A percentile compares a stretch with the other conserved stretches of the same genome.
Conservation (phyloP, 1,140 invertebrate genomes). For the Leptoteleia sp. region DNA sequence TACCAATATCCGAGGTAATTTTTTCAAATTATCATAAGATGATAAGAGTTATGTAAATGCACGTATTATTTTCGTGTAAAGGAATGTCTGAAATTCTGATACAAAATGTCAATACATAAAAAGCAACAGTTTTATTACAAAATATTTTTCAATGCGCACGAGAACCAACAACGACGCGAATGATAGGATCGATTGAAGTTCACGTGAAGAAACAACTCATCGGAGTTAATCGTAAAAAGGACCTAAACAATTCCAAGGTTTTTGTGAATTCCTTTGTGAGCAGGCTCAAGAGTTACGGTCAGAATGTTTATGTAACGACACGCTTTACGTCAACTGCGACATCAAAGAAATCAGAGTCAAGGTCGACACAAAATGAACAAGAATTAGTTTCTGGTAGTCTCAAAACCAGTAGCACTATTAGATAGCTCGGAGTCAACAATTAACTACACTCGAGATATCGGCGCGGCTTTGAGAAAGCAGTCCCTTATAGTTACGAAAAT, state of each 20-base stretch:
- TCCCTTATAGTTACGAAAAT: background rate
- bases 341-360: slow-evolving; percentile 57
- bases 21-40: too few species aligned
- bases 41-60: too few species aligned
- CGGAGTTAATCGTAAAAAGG: slow-evolving; percentile 13
- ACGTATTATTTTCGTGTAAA: too few species aligned
- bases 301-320: slow-evolving; percentile 49
- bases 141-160: too few species aligned
- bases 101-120: too few species aligned
- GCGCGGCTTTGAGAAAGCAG: slow-evolving; percentile 15
- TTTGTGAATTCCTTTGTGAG: slow-evolving; percentile 38
- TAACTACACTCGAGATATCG: slow-evolving; percentile 43
- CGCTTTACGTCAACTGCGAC: slow-evolving; percentile 39
- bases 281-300: slow-evolving; percentile 22
- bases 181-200: background rate
- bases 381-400: slow-evolving; percentile 24
- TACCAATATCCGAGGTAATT: too few species aligned
- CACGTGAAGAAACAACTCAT: slow-evolving; percentile 5
- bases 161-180: too few species aligned
- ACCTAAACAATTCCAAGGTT: slow-evolving; percentile 21
- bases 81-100: too few species aligned
- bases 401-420: slow-evolving; percentile 51
- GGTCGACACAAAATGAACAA: slow-evolving; percentile 29
- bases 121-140: too few species aligned
- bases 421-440: slow-evolving; percentile 28